A percentile compares a stretch with the other conserved stretches of the same genome.
Conservation (phyloP, 2,888 invertebrate genomes). For the Nipponacmea schrenckii region DNA sequence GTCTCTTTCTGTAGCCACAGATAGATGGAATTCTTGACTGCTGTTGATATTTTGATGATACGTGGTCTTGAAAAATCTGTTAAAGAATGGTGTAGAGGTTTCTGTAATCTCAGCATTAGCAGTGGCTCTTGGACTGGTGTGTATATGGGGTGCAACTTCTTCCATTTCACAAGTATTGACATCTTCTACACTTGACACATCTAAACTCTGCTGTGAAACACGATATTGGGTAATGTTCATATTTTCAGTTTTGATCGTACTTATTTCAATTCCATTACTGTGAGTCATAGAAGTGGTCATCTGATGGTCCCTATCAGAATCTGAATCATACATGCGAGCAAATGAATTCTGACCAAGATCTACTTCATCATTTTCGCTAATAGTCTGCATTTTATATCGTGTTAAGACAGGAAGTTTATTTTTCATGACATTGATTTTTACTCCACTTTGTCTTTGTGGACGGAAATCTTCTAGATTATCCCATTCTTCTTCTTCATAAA, state of each 20-base stretch:
- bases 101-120: not conserved
- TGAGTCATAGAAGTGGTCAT: not conserved
- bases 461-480: not conserved
- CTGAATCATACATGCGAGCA: not conserved
- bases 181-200: not conserved
- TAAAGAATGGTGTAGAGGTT: not conserved
- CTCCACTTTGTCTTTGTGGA: not conserved
- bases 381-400: not conserved
- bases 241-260: not conserved
- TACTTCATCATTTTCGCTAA: not conserved
- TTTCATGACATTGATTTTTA: not conserved
- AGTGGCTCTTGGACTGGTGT: not conserved
- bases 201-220: not conserved
- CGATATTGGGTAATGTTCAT: not conserved
- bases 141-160: not conserved
- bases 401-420: not conserved
- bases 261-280: slow-evolving; percentile 2
- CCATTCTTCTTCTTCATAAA: not conserved
- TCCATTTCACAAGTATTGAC: not conserved
- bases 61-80: not conserved
- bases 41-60: not conserved
- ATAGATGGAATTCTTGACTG: not conserved
- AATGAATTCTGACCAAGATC: not conserved
- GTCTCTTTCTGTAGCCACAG: not conserved
- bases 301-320: not conserved